Evolutionary conservation across 2,797 vertebrate genomes (phyloP).

Genomic region (Danio albolineatus): DNA sequence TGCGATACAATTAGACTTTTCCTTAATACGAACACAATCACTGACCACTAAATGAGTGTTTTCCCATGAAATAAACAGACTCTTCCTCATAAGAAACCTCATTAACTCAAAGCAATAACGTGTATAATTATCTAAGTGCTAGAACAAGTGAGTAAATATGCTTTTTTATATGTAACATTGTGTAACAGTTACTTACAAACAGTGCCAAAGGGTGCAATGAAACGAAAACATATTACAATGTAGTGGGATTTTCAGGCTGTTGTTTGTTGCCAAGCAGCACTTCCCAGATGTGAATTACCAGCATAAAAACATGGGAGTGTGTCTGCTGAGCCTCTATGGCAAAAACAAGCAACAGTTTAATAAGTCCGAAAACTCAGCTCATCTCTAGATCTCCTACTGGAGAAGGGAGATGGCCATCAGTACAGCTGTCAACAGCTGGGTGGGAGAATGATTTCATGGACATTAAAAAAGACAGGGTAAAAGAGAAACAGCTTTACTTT

Average conservation of each 20-base stretch:
- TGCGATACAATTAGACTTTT: conserved; percentile 1
- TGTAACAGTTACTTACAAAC: background rate
- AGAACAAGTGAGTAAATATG: background rate
- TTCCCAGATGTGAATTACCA: conserved; percentile 21
- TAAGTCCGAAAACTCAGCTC: conserved; percentile 35
- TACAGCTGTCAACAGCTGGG: conserved; percentile 11
- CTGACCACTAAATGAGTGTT: background rate
- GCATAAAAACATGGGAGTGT: conserved; percentile 8
- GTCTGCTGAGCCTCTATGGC: conserved; percentile 13
- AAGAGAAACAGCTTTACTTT: background rate
- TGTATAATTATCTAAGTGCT: background rate
- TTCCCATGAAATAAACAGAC: background rate
- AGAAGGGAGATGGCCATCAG: conserved; percentile 19
- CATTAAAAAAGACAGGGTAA: conserved; percentile 1
- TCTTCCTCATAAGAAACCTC: background rate
- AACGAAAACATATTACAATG: conserved; percentile 4
- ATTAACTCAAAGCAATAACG: background rate
- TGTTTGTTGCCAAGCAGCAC: conserved; percentile 19
- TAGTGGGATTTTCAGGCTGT: background rate
- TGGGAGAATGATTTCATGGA: background rate
- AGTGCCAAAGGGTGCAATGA: conserved; percentile 8
- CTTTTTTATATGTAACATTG: conserved; percentile 7
- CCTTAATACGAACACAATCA: background rate
- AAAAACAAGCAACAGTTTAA: conserved; percentile 33
- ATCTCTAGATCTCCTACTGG: conserved; percentile 6